Conservation (phyloP, 2,888 invertebrate genomes). For the Pseudeuparius sepicola region DNA sequence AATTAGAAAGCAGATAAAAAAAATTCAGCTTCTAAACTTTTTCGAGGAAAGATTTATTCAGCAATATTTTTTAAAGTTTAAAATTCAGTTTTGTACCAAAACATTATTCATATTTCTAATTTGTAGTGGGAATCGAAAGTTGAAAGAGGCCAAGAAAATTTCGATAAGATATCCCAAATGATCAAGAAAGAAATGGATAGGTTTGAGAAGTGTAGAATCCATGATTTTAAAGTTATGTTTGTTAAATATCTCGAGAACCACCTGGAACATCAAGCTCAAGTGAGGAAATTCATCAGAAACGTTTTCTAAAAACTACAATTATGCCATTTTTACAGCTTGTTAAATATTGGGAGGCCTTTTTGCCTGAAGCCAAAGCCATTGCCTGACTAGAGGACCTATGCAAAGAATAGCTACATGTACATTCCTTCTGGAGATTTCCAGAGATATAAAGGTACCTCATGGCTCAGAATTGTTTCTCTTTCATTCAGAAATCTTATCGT, state of each 20-base stretch:
- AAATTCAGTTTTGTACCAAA: background rate
- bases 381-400: conserved; percentile 52
- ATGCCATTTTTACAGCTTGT: conserved; percentile 54
- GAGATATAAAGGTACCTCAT: conserved; percentile 24
- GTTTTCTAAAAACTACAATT: background rate
- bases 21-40: too few species aligned
- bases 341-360: conserved; percentile 92
- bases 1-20: too few species aligned
- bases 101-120: conserved; percentile 5
- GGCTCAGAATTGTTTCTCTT: too few species aligned
- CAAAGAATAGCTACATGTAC: conserved; percentile 37
- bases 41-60: too few species aligned
- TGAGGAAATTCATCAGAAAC: conserved; percentile 31
- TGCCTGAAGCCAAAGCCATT: conserved; percentile 90
- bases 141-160: conserved; percentile 93
- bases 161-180: conserved; percentile 88
- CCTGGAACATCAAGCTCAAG: conserved; percentile 91
- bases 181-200: conserved; percentile 90
- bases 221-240: conserved; percentile 83
- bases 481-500: too few species aligned
- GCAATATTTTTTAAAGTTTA: too few species aligned
- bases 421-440: conserved; percentile 38
- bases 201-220: conserved; percentile 79
- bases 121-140: conserved; percentile 89
- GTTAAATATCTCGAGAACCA: conserved; percentile 89